Conservation (phyloP, 2,113 vertebrate species). For the Ceyx cyanopectus region DNA sequence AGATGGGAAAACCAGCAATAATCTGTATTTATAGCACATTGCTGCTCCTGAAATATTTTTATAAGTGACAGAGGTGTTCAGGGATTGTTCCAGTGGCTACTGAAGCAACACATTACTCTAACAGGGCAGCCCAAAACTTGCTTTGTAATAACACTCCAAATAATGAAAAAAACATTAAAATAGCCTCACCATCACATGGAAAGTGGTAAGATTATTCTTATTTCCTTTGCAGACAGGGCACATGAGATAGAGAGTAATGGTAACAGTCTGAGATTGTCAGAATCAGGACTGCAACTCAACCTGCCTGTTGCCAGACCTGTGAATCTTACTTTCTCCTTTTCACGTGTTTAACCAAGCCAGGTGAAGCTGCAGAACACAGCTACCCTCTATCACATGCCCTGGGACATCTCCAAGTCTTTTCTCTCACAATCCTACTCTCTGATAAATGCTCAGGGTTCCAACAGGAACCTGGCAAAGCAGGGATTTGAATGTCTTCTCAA, state of each 20-base stretch:
- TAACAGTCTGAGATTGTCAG: background rate
- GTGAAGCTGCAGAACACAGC: background rate
- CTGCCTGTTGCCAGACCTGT: background rate
- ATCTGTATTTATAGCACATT: background rate
- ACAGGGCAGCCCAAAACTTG: background rate
- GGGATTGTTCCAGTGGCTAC: background rate
- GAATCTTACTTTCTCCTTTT: background rate
- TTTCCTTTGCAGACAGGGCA: background rate
- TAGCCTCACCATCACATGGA: background rate
- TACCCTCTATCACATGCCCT: background rate
- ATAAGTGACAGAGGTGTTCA: background rate
- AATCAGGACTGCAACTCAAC: background rate
- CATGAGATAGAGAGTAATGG: background rate
- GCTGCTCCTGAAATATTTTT: background rate
- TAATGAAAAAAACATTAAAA: background rate
- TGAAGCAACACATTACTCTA: background rate
- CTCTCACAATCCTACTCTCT: background rate
- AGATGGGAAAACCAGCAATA: background rate
- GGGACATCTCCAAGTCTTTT: background rate
- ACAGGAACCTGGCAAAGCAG: background rate
- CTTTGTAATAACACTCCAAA: background rate
- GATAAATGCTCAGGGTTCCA: background rate
- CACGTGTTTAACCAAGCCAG: background rate
- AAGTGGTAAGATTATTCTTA: background rate
- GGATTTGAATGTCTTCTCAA: background rate